phyloP scores from a whole-genome alignment of 2,113 vertebrate species.

The Siphamia tubifer region DNA sequence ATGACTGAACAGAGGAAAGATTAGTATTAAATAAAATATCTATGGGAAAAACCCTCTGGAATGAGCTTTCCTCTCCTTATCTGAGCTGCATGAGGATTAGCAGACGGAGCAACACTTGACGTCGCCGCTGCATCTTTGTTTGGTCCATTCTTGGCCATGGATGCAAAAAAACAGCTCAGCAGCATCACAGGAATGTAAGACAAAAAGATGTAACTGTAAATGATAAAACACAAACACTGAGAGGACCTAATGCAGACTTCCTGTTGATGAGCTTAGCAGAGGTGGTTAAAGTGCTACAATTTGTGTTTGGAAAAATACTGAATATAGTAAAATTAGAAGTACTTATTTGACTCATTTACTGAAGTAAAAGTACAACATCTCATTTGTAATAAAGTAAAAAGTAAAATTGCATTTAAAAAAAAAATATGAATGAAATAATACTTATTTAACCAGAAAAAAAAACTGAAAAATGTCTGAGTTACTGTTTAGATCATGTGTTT shows the following conservation, averaged over 20 bases:
- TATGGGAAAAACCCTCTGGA: background rate
- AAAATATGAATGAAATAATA: no score
- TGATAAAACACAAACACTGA: background rate
- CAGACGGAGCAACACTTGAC: background rate
- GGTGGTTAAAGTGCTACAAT: no score
- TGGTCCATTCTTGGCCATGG: background rate
- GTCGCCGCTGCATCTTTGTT: background rate
- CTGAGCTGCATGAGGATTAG: background rate
- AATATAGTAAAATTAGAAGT: no score
- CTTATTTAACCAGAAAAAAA: no score
- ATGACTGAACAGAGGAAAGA: background rate
- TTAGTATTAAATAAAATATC: background rate
- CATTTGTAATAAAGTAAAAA: no score
- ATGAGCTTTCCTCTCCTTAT: background rate
- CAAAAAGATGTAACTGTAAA: background rate
- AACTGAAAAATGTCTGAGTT: no score
- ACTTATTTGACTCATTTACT: no score
- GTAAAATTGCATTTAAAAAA: no score
- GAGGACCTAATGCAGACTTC: background rate
- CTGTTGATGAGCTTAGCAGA: slow-evolving; percentile 12
- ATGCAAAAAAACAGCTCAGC: background rate
- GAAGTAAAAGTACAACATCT: no score
- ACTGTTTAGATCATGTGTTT: no score
- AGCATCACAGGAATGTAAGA: background rate
- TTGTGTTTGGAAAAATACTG: no score